Evolutionary conservation across 2,888 invertebrate species (phyloP).

Genomic region (Chorisops tibialis): DNA sequence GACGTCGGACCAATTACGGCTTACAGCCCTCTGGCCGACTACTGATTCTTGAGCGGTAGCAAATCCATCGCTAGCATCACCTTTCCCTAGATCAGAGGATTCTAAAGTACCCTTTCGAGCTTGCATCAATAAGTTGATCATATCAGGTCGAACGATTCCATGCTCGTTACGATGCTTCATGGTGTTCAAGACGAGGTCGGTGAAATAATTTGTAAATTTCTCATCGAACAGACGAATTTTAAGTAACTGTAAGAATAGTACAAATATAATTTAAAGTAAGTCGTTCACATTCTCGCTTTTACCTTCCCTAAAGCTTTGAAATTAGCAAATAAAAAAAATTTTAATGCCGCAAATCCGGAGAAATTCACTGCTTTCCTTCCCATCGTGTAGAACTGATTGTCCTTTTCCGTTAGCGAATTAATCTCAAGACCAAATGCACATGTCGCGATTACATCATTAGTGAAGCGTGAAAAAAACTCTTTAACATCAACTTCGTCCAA

Average conservation of each 20-base stretch:
- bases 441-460: constrained; percentile 57
- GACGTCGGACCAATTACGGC: neutral
- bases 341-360: constrained; percentile 37
- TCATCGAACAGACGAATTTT: constrained; percentile 45
- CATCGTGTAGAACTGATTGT: constrained; percentile 54
- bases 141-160: constrained; percentile 50
- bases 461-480: constrained; percentile 52
- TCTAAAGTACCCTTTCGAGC: neutral
- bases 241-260: constrained; percentile 36
- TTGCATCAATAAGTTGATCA: constrained; percentile 48
- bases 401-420: constrained; percentile 51
- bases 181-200: constrained; percentile 44
- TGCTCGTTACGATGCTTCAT: constrained; percentile 51
- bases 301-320: constrained; percentile 36
- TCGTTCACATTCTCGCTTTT: neutral
- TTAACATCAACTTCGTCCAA: constrained; percentile 45
- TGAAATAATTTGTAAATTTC: neutral
- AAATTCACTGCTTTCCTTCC: constrained; percentile 54
- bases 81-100: constrained; percentile 29
- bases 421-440: constrained; percentile 54
- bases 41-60: constrained; percentile 12
- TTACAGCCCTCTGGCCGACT: constrained; percentile 7
- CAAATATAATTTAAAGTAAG: neutral
- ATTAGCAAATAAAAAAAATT: constrained; percentile 38
- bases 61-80: neutral